A percentile compares a stretch with the other conserved stretches of the same genome.
These are phyloP conservation scores for Drosophila barbarae DNA, from an alignment of 2,888 invertebrate species.

Conservation along the genomic window DNA sequence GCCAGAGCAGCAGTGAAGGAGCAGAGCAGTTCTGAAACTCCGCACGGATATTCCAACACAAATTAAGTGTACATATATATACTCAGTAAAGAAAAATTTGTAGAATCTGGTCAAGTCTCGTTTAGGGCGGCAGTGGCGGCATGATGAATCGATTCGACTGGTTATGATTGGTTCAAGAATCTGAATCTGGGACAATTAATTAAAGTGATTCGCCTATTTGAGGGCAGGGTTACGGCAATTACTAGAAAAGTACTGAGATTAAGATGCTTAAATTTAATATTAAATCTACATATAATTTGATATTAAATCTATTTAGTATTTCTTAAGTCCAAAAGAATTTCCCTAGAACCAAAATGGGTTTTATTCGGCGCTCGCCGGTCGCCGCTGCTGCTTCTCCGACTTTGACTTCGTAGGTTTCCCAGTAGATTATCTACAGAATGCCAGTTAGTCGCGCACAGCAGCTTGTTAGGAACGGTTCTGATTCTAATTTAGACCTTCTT, in stretches of 20 bases:
- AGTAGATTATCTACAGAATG: constrained; percentile 45
- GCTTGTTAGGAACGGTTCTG: constrained; percentile 37
- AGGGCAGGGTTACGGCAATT: constrained; percentile 46
- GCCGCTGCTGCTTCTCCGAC: constrained; percentile 2
- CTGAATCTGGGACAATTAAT: constrained; percentile 49
- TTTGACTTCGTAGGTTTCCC: constrained; percentile 47
- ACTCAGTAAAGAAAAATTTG: neutral
- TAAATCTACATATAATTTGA: neutral
- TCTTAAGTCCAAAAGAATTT: neutral
- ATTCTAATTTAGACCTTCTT: neutral
- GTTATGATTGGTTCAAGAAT: constrained; percentile 14
- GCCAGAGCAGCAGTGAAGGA: neutral
- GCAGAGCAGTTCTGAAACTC: too few species aligned
- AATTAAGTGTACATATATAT: constrained; percentile 22
- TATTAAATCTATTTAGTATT: neutral
- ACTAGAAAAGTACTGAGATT: neutral
- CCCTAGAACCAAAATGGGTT: neutral
- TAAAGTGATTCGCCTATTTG: constrained; percentile 56
- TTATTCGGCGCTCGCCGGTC: neutral
- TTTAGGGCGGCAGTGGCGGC: constrained; percentile 22
- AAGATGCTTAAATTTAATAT: neutral
- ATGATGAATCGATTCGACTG: constrained; percentile 18
- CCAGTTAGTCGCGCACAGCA: constrained; percentile 49
- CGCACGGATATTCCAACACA: neutral
- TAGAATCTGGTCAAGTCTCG: constrained; percentile 1